Conservation (phyloP, 2,888 invertebrate species). For the Druceiella hillmani region DNA sequence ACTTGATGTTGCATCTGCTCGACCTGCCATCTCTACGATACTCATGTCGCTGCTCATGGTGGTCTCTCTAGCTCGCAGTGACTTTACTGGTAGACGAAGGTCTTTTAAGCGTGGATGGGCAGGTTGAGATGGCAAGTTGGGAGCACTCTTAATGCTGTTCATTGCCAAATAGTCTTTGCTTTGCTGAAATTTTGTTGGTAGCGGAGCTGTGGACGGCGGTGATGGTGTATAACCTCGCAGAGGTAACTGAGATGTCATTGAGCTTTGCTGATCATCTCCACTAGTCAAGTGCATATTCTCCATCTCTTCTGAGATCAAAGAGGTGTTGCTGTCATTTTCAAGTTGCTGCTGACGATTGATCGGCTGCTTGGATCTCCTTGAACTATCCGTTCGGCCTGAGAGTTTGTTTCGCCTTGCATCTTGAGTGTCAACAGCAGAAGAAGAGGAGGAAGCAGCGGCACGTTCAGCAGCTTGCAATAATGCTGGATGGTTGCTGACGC, state of each 20-base stretch:
- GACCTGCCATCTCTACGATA: slow-evolving; percentile 56
- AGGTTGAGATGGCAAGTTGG: slow-evolving; percentile 67
- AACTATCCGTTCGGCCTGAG: slow-evolving; percentile 51
- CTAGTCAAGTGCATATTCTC: slow-evolving; percentile 61
- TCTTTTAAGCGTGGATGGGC: slow-evolving; percentile 68
- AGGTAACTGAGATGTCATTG: slow-evolving; percentile 57
- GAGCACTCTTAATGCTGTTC: slow-evolving; percentile 78
- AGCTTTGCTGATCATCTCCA: slow-evolving; percentile 49
- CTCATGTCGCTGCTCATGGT: slow-evolving; percentile 59
- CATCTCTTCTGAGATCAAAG: slow-evolving; percentile 47
- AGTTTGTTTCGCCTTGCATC: slow-evolving; percentile 54
- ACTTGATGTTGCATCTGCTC: slow-evolving; percentile 37
- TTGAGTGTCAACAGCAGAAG: slow-evolving; percentile 45
- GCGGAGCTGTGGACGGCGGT: slow-evolving; percentile 78
- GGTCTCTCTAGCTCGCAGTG: slow-evolving; percentile 56
- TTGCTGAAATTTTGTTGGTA: slow-evolving; percentile 74
- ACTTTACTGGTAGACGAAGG: slow-evolving; percentile 66
- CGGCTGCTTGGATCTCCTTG: slow-evolving; percentile 55
- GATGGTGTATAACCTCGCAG: slow-evolving; percentile 72
- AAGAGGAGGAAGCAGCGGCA: slow-evolving; percentile 46
- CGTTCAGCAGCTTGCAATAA: slow-evolving; percentile 50
- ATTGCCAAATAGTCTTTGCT: slow-evolving; percentile 63
- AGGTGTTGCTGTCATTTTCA: slow-evolving; percentile 41
- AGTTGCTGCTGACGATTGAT: slow-evolving; percentile 48
- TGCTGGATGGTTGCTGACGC: slow-evolving; percentile 75